Conservation (phyloP, 1,140 invertebrate species). For the Leguminivora glycinivorella region DNA sequence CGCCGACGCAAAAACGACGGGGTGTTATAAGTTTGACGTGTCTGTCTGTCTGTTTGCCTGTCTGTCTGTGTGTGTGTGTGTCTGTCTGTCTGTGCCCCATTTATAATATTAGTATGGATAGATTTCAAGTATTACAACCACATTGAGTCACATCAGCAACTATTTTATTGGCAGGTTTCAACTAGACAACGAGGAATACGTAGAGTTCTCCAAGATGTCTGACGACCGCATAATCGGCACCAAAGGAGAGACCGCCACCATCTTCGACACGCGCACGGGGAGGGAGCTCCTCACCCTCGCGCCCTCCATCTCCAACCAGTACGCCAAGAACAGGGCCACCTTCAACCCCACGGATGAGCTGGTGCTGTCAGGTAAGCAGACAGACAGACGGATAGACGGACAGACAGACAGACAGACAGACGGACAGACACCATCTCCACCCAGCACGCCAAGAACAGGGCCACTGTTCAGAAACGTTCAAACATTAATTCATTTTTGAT, state of each 20-base stretch:
- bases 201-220: constrained; percentile 93
- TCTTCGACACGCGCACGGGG: constrained; percentile 95
- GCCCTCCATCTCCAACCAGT: constrained; percentile 92
- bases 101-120: too few relatives aligned
- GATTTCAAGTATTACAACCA: too few relatives aligned
- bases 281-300: constrained; percentile 86
- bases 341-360: constrained; percentile 97
- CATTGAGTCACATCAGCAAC: too few relatives aligned
- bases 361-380: constrained; percentile 84
- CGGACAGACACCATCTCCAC: constrained; percentile 90
- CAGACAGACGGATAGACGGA: constrained; percentile 83
- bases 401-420: constrained; percentile 40
- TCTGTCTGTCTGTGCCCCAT: too few relatives aligned
- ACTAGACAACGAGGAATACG: constrained; percentile 91
- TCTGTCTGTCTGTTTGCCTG: too few relatives aligned
- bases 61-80: too few relatives aligned
- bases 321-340: constrained; percentile 95
- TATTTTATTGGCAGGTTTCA: constrained; percentile 74
- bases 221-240: constrained; percentile 93
- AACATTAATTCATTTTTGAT: too few relatives aligned
- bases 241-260: constrained; percentile 84
- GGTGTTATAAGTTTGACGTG: too few relatives aligned
- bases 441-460: too few relatives aligned
- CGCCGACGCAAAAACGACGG: too few relatives aligned
- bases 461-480: too few relatives aligned